Evolutionary conservation across 2,797 vertebrate genomes (phyloP).

Genomic region (Cygnus olor): DNA sequence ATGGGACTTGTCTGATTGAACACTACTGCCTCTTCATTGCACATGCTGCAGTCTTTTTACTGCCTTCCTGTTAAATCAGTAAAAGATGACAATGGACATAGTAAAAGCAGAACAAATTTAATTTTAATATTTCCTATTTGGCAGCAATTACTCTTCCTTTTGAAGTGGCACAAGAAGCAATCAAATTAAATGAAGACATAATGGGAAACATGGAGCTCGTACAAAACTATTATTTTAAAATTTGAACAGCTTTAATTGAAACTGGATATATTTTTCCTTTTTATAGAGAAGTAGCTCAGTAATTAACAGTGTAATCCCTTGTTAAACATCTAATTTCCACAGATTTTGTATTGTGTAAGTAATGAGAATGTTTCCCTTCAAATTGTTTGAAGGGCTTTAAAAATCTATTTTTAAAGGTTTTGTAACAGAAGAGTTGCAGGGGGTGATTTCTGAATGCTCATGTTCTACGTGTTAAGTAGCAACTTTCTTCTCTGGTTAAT

Average conservation of each 20-base stretch:
- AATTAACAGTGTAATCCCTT: conserved; percentile 64
- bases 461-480: conserved; percentile 41
- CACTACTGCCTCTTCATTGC: conserved; percentile 87
- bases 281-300: conserved; percentile 72
- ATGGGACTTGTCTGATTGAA: conserved; percentile 91
- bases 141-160: conserved; percentile 79
- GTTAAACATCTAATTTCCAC: conserved; percentile 68
- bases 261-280: conserved; percentile 75
- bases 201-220: conserved; percentile 68
- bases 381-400: conserved; percentile 44
- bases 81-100: conserved; percentile 81
- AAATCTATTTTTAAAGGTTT: conserved; percentile 58
- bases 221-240: conserved; percentile 75
- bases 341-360: conserved; percentile 59
- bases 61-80: conserved; percentile 92
- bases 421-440: conserved; percentile 41
- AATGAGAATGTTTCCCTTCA: conserved; percentile 40
- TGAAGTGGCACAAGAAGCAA: conserved; percentile 79
- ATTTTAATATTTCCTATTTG: conserved; percentile 85
- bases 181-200: conserved; percentile 82
- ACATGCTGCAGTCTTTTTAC: conserved; percentile 81
- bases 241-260: conserved; percentile 75
- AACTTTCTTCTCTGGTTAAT: conserved; percentile 52
- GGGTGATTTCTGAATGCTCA: conserved; percentile 9
- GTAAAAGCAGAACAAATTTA: conserved; percentile 81